Conservation (phyloP, 2,113 vertebrate species). For the Hipposideros armiger region DNA sequence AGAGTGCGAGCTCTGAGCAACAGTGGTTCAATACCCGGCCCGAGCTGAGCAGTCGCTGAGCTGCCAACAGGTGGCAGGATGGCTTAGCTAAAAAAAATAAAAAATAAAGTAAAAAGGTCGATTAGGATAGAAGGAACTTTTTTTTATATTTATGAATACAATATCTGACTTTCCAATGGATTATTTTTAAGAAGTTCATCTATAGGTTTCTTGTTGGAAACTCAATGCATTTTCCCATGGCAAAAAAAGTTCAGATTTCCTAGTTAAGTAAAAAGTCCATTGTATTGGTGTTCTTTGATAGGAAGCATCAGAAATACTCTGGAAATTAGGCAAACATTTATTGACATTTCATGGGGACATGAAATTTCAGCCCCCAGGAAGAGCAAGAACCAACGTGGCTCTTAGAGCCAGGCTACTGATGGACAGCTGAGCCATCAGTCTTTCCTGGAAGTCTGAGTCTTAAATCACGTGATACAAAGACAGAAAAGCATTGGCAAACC, state of each 20-base stretch:
- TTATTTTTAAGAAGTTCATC: slow-evolving; percentile 17
- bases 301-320: not conserved
- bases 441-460: not conserved
- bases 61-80: no score
- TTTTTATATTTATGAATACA: not conserved
- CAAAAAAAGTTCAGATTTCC: slow-evolving; percentile 9
- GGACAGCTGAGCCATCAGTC: not conserved
- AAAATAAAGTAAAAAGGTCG: not conserved
- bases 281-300: not conserved
- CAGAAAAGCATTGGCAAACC: not conserved
- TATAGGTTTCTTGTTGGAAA: slow-evolving; percentile 17
- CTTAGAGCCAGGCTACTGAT: not conserved
- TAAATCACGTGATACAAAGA: not conserved
- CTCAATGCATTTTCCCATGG: not conserved
- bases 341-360: not conserved
- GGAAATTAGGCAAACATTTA: not conserved
- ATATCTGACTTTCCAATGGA: not conserved
- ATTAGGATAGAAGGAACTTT: not conserved
- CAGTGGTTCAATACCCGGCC: no score
- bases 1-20: no score
- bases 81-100: no score
- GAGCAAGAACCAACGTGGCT: not conserved
- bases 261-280: not conserved
- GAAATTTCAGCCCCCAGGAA: not conserved
- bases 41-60: no score